Evolutionary conservation across 2,113 vertebrate species (phyloP), one percentile per base, ranked within the genome.

Genomic region (Tricholaema leucomelas): DNA sequence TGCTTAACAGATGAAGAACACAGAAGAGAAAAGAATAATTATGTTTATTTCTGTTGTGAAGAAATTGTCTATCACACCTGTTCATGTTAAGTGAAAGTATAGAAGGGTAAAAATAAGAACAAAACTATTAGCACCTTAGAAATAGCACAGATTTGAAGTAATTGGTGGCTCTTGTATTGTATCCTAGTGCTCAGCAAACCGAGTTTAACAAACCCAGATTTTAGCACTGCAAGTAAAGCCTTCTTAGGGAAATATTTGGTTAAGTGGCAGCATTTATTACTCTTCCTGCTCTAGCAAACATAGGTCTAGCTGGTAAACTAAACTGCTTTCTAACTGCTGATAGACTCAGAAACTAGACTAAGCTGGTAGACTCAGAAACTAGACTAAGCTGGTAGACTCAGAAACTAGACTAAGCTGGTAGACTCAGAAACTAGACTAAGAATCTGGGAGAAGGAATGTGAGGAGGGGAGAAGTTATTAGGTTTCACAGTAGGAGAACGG

Each of bases 401-500:
- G 95, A 96, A 95, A 94, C 92, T 85, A 74, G 92, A 92, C 92
- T 91, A n/a, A n/a, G 93, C 19, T 52, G 88, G 67, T 95, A 92
- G 90, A 96, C 92, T 95, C 91, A 92, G 95, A 96, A 95, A 94
- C 92, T 91, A 96, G 95, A 94, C 92, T 91, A 95, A 95, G 95
- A 92, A 95, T 96, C 92, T 93, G 71, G 77, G 83, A 96, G 91
- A 96, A 96, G 94, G 95, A 96, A 92, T 93, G 85, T 80, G 71
- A 93, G 93, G 75, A 93, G 91, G 93, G 81, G 91, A 95, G 88
- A 94, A 93, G 86, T 97, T 96, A 96, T 64, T 86, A 42, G 87
- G 84, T 97, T 96, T 96, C 97, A 97, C 94, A 95, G 94, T 74
- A 93, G 94, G 95, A 96, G 91, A 95, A 94, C 77, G 91, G 91